Evolutionary conservation across 2,797 vertebrate species (phyloP).

Genomic region (Xenopus petersii): DNA sequence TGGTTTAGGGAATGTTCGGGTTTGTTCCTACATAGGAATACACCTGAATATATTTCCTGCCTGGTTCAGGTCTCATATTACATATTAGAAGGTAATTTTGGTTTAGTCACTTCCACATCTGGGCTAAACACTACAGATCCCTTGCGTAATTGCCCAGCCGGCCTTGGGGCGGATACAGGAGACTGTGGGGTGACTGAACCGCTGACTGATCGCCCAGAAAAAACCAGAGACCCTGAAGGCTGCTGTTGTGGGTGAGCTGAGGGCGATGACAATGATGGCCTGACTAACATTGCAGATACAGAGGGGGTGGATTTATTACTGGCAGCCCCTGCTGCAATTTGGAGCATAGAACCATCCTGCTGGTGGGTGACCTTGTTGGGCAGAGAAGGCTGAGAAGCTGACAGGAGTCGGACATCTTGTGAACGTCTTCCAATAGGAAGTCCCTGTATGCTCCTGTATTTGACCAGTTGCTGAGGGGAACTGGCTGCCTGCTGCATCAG

Average conservation of each 20-base stretch:
- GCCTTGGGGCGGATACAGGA: constrained; percentile 43
- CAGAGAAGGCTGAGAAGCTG: constrained; percentile 90
- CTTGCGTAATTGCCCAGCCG: constrained; percentile 53
- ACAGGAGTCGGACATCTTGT: constrained; percentile 83
- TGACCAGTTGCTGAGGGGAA: constrained; percentile 67
- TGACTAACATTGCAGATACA: constrained; percentile 65
- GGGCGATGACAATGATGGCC: constrained; percentile 54
- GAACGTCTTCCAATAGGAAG: constrained; percentile 78
- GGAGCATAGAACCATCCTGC: constrained; percentile 53
- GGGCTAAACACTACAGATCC: constrained; percentile 63
- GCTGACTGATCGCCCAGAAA: constrained; percentile 32
- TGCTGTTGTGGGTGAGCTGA: constrained; percentile 39
- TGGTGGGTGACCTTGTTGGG: constrained; percentile 74
- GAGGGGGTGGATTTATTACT: constrained; percentile 58
- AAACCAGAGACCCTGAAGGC: constrained; percentile 51
- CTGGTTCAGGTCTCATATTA: constrained; percentile 47
- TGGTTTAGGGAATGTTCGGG: background rate
- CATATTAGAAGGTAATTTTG: constrained; percentile 71
- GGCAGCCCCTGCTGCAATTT: constrained; percentile 29
- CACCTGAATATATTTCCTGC: background rate
- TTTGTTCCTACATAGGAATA: background rate
- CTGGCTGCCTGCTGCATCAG: constrained; percentile 63
- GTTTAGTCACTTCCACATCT: constrained; percentile 61
- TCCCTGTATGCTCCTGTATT: constrained; percentile 79
- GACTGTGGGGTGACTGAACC: constrained; percentile 49